Conservation (phyloP, 2,113 vertebrate genomes). For the Urocolius indicus region DNA sequence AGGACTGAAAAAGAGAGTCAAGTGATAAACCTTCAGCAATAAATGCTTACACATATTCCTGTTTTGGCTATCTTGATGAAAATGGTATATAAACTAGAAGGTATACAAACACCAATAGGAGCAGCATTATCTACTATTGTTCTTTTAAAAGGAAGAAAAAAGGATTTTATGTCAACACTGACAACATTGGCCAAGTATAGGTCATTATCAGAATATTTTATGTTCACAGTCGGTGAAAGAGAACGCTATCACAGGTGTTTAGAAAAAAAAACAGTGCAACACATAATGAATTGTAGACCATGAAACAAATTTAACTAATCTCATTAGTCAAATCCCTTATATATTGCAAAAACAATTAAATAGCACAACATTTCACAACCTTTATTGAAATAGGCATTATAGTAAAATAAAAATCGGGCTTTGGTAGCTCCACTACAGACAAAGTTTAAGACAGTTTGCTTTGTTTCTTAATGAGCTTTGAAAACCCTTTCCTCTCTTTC, state of each 20-base stretch:
- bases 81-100: not conserved
- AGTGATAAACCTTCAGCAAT: not conserved
- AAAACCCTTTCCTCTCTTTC: not conserved
- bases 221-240: not conserved
- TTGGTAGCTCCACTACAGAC: not conserved
- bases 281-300: not conserved
- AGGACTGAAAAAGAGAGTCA: not conserved
- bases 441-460: not conserved
- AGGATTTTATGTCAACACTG: not conserved
- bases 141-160: not conserved
- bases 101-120: not conserved
- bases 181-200: not conserved
- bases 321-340: not conserved
- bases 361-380: not conserved
- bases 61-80: not conserved
- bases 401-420: not conserved
- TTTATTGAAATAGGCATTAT: not conserved
- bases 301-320: not conserved
- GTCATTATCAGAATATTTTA: not conserved
- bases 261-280: not conserved
- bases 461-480: not conserved
- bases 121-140: not conserved
- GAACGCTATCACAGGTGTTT: not conserved
- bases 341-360: not conserved
- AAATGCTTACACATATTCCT: not conserved